Percentiles rank a stretch among this genome's conserved stretches.
phyloP scores from a whole-genome alignment of 2,888 invertebrate genomes.

The Argyra leucocephala region DNA sequence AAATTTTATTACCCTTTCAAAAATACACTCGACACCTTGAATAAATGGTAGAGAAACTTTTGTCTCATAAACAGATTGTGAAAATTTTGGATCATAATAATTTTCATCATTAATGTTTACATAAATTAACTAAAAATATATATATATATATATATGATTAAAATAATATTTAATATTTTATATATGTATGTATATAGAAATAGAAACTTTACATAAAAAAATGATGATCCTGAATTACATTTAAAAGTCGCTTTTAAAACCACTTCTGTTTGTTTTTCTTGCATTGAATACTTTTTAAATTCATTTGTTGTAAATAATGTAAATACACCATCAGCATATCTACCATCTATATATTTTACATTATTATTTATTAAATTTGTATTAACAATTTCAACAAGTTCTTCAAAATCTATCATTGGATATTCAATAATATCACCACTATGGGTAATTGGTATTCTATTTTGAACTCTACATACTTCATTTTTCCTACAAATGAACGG shows the following conservation, averaged over 20 bases:
- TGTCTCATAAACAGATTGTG: constrained; percentile 26
- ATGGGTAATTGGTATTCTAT: no score
- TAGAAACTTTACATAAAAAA: constrained; percentile 22
- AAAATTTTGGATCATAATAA: constrained; percentile 27
- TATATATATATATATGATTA: not conserved
- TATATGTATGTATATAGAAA: not conserved
- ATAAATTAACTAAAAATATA: constrained; percentile 22
- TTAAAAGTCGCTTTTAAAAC: constrained; percentile 23
- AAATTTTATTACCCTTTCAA: constrained; percentile 22
- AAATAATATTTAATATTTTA: not conserved
- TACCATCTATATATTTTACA: constrained; percentile 28
- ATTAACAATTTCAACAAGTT: no score
- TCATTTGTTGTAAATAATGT: constrained; percentile 26
- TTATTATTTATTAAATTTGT: not conserved
- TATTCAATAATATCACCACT: no score
- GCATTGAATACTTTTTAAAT: constrained; percentile 26
- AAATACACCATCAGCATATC: constrained; percentile 21
- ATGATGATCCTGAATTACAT: constrained; percentile 24
- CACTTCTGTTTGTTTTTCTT: constrained; percentile 25
- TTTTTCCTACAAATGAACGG: no score
- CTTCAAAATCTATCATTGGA: no score
- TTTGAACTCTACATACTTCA: no score
- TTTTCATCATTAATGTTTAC: constrained; percentile 25
- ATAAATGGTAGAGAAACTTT: constrained; percentile 29
- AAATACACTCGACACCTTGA: constrained; percentile 28